phyloP scores from a whole-genome alignment of 2,113 vertebrate species.

The Coryphaenoides rupestris region DNA sequence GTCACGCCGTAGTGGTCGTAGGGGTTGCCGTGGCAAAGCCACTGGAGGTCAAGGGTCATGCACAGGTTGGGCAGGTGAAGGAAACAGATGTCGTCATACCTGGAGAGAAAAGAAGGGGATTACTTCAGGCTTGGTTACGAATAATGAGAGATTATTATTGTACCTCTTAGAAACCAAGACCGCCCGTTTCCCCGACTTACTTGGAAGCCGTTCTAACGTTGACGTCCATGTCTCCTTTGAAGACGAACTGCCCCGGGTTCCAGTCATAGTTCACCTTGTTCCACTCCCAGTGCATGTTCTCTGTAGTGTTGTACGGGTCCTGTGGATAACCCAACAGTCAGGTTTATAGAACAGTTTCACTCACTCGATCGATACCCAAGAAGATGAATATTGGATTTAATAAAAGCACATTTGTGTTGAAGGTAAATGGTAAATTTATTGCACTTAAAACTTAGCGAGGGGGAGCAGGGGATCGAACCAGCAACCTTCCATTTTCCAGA shows the following conservation, averaged over 20 bases:
- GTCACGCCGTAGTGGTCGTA: slow-evolving; percentile 89
- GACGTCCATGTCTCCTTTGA: slow-evolving; percentile 90
- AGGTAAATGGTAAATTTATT: no score
- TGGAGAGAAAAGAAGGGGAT: slow-evolving; percentile 41
- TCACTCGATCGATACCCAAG: no score
- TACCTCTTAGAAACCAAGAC: not conserved
- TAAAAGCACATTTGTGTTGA: no score
- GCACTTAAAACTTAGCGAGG: no score
- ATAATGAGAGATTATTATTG: not conserved
- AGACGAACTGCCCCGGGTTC: slow-evolving; percentile 90
- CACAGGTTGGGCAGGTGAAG: slow-evolving; percentile 90
- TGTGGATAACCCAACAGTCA: slow-evolving; percentile 44
- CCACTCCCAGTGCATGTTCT: slow-evolving; percentile 99
- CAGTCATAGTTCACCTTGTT: slow-evolving; percentile 87
- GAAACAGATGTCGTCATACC: slow-evolving; percentile 97
- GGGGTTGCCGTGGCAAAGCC: slow-evolving; percentile 96
- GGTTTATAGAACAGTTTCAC: no score
- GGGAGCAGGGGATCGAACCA: no score
- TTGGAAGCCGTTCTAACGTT: slow-evolving; percentile 97
- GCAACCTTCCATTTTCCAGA: no score
- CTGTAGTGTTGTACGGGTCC: slow-evolving; percentile 98
- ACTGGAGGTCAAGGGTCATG: slow-evolving; percentile 93
- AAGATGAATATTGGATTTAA: no score
- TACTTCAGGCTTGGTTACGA: no score
- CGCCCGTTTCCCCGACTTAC: slow-evolving; percentile 66